phyloP scores from a whole-genome alignment of 2,888 invertebrate species.

The Pantelozetes paolii region DNA sequence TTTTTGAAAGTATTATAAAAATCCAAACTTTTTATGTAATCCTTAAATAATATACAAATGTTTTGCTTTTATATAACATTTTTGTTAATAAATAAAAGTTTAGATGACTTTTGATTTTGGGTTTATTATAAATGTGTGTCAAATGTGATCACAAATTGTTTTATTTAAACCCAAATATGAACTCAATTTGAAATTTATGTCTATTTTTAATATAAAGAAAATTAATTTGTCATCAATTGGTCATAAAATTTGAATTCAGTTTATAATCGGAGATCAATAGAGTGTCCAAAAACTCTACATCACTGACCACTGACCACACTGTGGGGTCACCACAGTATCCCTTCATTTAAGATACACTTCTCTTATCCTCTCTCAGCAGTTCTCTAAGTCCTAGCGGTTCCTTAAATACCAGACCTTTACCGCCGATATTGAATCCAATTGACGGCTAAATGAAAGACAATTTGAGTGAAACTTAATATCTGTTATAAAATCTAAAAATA shows the following conservation, averaged over 20 bases:
- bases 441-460: too few relatives aligned
- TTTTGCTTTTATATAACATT: not conserved
- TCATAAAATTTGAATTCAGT: not conserved
- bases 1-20: not conserved
- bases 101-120: not conserved
- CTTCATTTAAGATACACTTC: too few relatives aligned
- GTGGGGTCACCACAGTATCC: too few relatives aligned
- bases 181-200: not conserved
- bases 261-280: not conserved
- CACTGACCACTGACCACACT: too few relatives aligned
- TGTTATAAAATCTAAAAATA: too few relatives aligned
- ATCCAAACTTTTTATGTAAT: not conserved
- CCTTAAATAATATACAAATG: not conserved
- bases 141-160: not conserved
- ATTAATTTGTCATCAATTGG: constrained; percentile 17
- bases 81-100: not conserved
- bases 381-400: too few relatives aligned
- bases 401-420: too few relatives aligned
- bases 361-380: too few relatives aligned
- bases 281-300: too few relatives aligned
- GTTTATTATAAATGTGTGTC: not conserved
- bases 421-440: too few relatives aligned
- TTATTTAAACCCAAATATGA: not conserved
- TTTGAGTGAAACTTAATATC: too few relatives aligned
- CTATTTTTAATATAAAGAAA: not conserved